Conservation (phyloP, 2,797 vertebrate species). For the Trichosurus vulpecula region DNA sequence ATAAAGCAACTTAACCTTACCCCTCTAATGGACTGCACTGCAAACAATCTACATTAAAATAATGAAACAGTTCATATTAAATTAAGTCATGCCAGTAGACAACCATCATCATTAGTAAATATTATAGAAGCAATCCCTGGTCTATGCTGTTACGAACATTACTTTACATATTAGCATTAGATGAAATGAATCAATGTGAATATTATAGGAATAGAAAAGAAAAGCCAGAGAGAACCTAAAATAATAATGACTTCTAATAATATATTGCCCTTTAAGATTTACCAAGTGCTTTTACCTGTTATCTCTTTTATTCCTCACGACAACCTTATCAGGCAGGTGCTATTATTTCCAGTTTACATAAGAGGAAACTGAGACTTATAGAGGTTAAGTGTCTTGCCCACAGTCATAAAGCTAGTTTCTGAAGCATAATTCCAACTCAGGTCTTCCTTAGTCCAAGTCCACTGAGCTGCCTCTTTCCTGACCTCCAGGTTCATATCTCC, state of each 20-base stretch:
- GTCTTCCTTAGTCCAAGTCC: neutral
- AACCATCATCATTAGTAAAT: conserved; percentile 43
- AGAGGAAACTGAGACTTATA: neutral
- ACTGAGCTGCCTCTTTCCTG: neutral
- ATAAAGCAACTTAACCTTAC: conserved; percentile 57
- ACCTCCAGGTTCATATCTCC: neutral
- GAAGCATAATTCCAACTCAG: neutral
- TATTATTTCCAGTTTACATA: neutral
- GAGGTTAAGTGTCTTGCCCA: neutral
- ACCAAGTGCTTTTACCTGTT: neutral
- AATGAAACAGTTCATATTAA: conserved; percentile 66
- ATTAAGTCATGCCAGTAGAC: conserved; percentile 37
- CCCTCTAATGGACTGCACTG: conserved; percentile 52
- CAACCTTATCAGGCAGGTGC: neutral
- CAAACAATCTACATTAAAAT: conserved; percentile 66
- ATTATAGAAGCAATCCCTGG: conserved; percentile 61
- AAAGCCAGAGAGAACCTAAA: conserved; percentile 59
- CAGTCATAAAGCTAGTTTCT: neutral
- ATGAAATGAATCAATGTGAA: conserved; percentile 52
- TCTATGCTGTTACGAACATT: conserved; percentile 55
- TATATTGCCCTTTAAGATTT: neutral
- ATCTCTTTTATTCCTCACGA: neutral
- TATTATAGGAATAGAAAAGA: conserved; percentile 54
- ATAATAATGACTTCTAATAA: neutral
- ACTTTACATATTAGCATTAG: conserved; percentile 62